A percentile compares a stretch with the other conserved stretches of the same genome.
phyloP scores from a whole-genome alignment of 2,797 vertebrate species.

The Mormyrus hasselquistii region DNA sequence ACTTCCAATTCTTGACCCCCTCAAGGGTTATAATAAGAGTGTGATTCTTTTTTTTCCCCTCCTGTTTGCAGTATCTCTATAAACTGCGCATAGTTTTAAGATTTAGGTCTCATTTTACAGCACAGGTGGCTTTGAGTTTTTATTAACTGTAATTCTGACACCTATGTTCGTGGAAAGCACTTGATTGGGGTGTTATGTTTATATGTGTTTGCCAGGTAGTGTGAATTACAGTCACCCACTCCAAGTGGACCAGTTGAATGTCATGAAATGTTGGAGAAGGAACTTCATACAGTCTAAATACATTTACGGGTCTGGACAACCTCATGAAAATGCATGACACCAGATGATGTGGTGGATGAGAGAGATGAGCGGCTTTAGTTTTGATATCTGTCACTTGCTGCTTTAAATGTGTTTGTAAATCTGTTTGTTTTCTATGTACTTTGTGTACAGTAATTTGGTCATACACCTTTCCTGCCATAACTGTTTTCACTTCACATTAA shows the following conservation, averaged over 20 bases:
- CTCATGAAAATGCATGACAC: neutral
- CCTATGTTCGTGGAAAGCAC: neutral
- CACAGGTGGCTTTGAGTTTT: slow-evolving; percentile 1
- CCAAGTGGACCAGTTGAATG: neutral
- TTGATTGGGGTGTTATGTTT: neutral
- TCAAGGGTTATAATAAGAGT: neutral
- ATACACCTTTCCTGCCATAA: neutral
- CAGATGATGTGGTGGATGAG: neutral
- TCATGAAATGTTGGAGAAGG: neutral
- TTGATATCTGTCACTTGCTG: neutral
- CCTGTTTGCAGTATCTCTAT: neutral
- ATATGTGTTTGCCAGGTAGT: neutral
- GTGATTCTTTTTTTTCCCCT: neutral
- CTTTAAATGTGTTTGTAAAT: neutral
- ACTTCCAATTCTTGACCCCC: neutral
- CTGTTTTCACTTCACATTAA: neutral
- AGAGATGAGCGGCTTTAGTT: neutral
- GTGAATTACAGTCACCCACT: slow-evolving; percentile 9
- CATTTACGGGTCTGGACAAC: neutral
- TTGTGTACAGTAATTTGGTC: neutral
- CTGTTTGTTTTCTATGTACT: neutral
- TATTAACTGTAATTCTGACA: slow-evolving; percentile 11
- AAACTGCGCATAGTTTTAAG: neutral
- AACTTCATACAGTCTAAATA: slow-evolving; percentile 12
- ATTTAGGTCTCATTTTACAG: neutral